Evolutionary conservation across 2,888 invertebrate species (phyloP), one percentile per base, ranked within the genome.

Genomic region (Mimachlamys varia): DNA sequence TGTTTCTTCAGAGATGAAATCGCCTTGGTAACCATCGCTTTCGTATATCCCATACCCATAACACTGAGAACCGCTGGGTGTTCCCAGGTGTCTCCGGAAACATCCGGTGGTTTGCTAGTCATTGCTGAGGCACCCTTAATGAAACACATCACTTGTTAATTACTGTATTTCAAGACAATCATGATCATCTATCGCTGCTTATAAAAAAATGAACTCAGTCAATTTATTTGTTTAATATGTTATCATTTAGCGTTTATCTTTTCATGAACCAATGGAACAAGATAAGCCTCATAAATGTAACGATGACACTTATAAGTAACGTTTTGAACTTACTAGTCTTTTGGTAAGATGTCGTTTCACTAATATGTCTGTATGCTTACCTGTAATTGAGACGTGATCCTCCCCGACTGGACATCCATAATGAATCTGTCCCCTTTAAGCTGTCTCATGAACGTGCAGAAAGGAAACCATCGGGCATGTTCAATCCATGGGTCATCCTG

Each of bases 401-500:
- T 76, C 33, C 76, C 76, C 2, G 76, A 76, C 58, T 88, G 55
- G 27, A 55, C 62, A 27, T 88, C 27, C 19, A 88, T 55, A 44
- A 90, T 37, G 38, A 89, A 90, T 12, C 87, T 50, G 53, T 50
- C 33, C 3, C 90, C 90, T 53, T 90, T 90, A 12, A 88, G 89
- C 37, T 89, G 88, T 19, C 53, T 37, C 22, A 90, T 76, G 89
- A 87, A 89, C 19, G 37, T 37, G 33, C 90, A 90, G 50, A 87
- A 49, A 38, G 90, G 89, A 15, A 76, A 90, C 90, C 90, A 89
- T n/a, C 87, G 88, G 13, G 90, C 90, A 90, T 90, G 90, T 50
- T 90, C 89, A 0, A 90, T 87, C 87, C 89, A 89, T 3, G 89
- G 89, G 53, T 89, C 90, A 53, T 89, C 90, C 4, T 87, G 37